Conservation (phyloP, 2,113 vertebrate species). For the Paramormyrops kingsleyae region DNA sequence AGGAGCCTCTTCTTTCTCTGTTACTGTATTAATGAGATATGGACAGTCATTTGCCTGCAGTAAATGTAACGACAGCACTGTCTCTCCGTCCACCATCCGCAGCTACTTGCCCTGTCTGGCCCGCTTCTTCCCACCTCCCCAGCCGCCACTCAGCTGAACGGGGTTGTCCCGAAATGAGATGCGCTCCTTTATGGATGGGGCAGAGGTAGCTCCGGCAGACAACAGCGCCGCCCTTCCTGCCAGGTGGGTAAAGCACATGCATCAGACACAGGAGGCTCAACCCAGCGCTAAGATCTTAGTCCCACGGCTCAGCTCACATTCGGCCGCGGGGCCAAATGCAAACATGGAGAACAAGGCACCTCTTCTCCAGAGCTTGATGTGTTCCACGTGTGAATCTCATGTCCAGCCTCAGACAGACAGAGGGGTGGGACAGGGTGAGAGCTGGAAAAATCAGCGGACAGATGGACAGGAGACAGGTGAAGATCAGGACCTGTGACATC, state of each 20-base stretch:
- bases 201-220: constrained; percentile 51
- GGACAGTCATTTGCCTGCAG: not conserved
- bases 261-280: not conserved
- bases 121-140: constrained; percentile 87
- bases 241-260: constrained; percentile 36
- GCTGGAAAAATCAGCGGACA: constrained; percentile 27
- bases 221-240: constrained; percentile 57
- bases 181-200: constrained; percentile 63
- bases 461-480: constrained; percentile 5
- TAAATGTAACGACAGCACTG: not conserved
- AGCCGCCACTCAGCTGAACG: constrained; percentile 74
- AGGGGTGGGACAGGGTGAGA: constrained; percentile 26
- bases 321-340: constrained; percentile 66
- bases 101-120: constrained; percentile 46
- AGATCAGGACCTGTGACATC: not conserved
- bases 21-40: not conserved
- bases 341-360: constrained; percentile 54
- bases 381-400: constrained; percentile 54
- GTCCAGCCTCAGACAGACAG: constrained; percentile 14
- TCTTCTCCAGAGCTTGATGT: constrained; percentile 48
- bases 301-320: constrained; percentile 37
- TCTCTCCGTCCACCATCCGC: not conserved
- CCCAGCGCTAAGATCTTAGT: not conserved
- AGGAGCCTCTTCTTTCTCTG: not conserved
- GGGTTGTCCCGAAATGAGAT: constrained; percentile 79